These are phyloP conservation scores for Bombyx mandarina DNA, from an alignment of 1,140 invertebrate species.

Conservation along the genomic window DNA sequence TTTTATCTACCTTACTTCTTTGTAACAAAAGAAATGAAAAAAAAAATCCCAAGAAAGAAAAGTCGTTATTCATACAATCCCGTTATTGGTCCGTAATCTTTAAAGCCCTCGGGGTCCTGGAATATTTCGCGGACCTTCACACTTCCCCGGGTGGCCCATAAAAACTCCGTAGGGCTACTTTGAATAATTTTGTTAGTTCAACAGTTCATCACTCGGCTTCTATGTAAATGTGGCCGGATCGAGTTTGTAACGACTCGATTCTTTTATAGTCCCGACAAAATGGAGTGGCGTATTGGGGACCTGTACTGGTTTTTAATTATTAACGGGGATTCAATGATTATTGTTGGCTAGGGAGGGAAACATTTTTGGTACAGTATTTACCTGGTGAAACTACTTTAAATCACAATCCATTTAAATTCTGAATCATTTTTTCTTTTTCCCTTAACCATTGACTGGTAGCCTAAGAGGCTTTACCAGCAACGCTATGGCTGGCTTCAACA, in stretches of 20 bases:
- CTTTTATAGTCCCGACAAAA: not conserved
- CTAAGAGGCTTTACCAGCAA: too few species aligned
- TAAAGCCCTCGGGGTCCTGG: slow-evolving; percentile 14
- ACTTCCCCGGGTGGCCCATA: slow-evolving; percentile 18
- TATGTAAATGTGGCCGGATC: slow-evolving; percentile 49
- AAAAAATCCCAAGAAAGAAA: slow-evolving; percentile 13
- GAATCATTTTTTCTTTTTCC: too few species aligned
- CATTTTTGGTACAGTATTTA: too few species aligned
- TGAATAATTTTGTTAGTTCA: slow-evolving; percentile 55
- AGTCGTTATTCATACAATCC: slow-evolving; percentile 30
- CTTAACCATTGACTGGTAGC: too few species aligned
- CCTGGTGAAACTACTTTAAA: too few species aligned
- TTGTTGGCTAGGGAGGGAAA: too few species aligned
- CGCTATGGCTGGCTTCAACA: too few species aligned
- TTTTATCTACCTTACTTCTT: too few species aligned
- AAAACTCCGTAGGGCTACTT: slow-evolving; percentile 30
- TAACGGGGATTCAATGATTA: too few species aligned
- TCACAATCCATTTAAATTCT: too few species aligned
- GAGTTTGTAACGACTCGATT: slow-evolving; percentile 28
- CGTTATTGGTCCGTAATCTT: slow-evolving; percentile 25
- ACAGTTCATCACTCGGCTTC: slow-evolving; percentile 35
- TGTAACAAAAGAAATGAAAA: too few species aligned
- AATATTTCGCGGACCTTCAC: slow-evolving; percentile 17
- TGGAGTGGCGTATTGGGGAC: not conserved
- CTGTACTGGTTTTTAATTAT: not conserved